Conservation (phyloP, 2,888 invertebrate genomes). For the Tanypteryx hageni region DNA sequence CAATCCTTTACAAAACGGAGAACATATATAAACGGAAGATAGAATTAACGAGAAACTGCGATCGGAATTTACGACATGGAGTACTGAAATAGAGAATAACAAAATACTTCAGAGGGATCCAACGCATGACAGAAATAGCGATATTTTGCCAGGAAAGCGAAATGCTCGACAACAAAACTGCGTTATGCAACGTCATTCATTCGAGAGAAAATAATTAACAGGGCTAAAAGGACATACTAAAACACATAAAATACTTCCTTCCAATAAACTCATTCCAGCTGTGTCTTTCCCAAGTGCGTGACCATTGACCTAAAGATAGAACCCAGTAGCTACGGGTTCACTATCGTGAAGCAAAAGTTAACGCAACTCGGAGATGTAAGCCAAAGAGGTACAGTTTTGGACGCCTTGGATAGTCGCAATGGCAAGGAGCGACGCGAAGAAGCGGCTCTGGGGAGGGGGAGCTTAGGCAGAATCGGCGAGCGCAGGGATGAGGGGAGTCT, state of each 20-base stretch:
- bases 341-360: conserved; percentile 35
- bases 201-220: no score
- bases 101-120: no score
- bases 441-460: not conserved
- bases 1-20: no score
- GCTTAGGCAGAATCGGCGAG: conserved; percentile 19
- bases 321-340: conserved; percentile 6
- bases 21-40: no score
- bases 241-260: not conserved
- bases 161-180: no score
- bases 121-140: no score
- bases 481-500: conserved; percentile 32
- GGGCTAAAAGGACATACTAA: not conserved
- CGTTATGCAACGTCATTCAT: no score
- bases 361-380: conserved; percentile 27
- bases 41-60: no score
- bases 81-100: no score
- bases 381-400: conserved; percentile 28
- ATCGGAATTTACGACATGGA: no score
- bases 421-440: not conserved
- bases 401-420: conserved; percentile 35
- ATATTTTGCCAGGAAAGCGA: no score
- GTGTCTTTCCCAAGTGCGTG: not conserved
- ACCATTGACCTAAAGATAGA: conserved; percentile 32
- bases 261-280: conserved; percentile 1